Conservation (phyloP, 2,797 vertebrate genomes). For the Buceros bicornis region DNA sequence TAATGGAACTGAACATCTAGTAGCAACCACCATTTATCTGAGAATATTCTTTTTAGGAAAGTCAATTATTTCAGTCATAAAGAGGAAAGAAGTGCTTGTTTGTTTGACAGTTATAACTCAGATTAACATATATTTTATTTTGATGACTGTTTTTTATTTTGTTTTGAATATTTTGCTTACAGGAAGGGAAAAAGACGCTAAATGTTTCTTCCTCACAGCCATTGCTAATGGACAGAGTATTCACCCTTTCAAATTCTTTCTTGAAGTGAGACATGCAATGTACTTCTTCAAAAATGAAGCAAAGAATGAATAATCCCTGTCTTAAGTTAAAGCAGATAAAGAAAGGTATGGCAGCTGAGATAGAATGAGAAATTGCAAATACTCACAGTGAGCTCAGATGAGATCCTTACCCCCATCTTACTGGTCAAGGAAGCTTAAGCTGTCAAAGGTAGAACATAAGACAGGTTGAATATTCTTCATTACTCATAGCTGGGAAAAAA, state of each 20-base stretch:
- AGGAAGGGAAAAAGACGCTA: neutral
- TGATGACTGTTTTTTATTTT: neutral
- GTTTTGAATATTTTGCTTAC: neutral
- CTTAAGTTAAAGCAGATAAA: neutral
- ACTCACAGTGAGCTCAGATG: neutral
- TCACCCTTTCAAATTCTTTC: neutral
- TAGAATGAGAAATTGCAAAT: neutral
- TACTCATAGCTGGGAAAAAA: neutral
- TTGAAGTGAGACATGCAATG: neutral
- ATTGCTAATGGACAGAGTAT: neutral
- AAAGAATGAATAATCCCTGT: neutral
- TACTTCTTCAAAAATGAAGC: neutral
- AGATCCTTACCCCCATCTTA: neutral
- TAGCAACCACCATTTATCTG: neutral
- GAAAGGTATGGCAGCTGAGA: neutral
- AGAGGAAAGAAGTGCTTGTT: conserved; percentile 30
- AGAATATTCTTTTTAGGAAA: conserved; percentile 65
- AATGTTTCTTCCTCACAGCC: neutral
- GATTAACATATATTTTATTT: conserved; percentile 7
- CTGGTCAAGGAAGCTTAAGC: neutral
- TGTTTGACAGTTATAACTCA: conserved; percentile 34
- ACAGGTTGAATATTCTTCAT: neutral
- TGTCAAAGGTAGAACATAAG: neutral
- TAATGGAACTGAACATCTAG: conserved; percentile 38
- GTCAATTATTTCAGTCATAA: conserved; percentile 68